Percentiles rank a stretch among this genome's conserved stretches.
Evolutionary conservation across 2,113 vertebrate genomes (phyloP).

Genomic region (Lichenostomus cassidix): DNA sequence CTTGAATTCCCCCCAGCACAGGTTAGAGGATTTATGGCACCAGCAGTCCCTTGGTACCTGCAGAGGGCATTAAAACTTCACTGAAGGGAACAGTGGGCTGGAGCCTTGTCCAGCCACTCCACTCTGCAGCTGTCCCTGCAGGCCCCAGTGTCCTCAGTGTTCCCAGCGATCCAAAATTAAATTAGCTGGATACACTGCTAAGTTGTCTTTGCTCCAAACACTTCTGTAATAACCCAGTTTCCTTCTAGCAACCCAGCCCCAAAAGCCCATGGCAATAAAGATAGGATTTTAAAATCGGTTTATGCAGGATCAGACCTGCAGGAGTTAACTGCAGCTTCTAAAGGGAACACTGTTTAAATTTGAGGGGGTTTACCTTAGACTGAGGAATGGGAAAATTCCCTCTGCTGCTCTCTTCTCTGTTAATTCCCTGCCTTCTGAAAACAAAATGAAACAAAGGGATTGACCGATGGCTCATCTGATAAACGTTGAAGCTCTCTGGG

Average conservation of each 20-base stretch:
- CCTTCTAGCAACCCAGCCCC: not conserved
- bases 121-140: not conserved
- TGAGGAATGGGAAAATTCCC: not conserved
- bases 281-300: not conserved
- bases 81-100: not conserved
- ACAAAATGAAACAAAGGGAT: not conserved
- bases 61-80: constrained; percentile 63
- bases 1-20: not conserved
- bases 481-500: not conserved
- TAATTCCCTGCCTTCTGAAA: not conserved
- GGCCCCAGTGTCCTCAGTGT: not conserved
- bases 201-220: not conserved
- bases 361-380: not conserved
- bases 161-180: not conserved
- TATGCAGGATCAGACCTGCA: not conserved
- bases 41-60: constrained; percentile 27
- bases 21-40: not conserved
- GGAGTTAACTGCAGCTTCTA: not conserved
- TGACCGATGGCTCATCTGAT: not conserved
- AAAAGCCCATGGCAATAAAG: not conserved
- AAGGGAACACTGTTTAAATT: not conserved
- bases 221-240: not conserved
- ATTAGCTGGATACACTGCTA: not conserved
- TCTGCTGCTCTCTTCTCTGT: not conserved
- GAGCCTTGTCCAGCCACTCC: not conserved